phyloP scores from a whole-genome alignment of 2,797 vertebrate species.

The Telmatherina bonti region DNA sequence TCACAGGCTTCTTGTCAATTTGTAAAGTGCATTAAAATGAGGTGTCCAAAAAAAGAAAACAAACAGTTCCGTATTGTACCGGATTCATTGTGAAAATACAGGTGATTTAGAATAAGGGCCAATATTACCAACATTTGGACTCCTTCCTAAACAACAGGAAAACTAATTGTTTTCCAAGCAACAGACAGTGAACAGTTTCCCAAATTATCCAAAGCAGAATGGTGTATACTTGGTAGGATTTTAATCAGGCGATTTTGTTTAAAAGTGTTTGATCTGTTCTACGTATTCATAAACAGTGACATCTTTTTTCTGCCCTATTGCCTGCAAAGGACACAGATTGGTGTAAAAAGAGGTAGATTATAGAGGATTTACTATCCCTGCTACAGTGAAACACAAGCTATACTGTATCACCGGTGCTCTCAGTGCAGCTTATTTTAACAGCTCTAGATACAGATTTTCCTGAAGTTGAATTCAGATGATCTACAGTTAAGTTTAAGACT shows the following conservation, averaged over 20 bases:
- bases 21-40: slow-evolving; percentile 84
- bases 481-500: background rate
- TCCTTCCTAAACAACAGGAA: slow-evolving; percentile 18
- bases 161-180: slow-evolving; percentile 1
- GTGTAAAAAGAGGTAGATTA: slow-evolving; percentile 80
- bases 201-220: slow-evolving; percentile 27
- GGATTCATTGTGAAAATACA: slow-evolving; percentile 41
- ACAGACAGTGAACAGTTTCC: slow-evolving; percentile 23
- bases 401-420: slow-evolving; percentile 16
- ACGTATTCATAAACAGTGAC: slow-evolving; percentile 17
- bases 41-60: slow-evolving; percentile 50
- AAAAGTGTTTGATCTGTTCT: slow-evolving; percentile 24
- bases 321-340: slow-evolving; percentile 78
- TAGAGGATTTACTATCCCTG: slow-evolving; percentile 44
- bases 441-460: slow-evolving; percentile 16
- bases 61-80: slow-evolving; percentile 65
- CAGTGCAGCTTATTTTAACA: slow-evolving; percentile 29
- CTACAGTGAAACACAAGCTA: slow-evolving; percentile 27
- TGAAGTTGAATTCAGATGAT: slow-evolving; percentile 22
- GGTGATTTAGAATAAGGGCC: slow-evolving; percentile 31
- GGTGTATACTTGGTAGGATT: slow-evolving; percentile 26
- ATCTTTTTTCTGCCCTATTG: slow-evolving; percentile 63
- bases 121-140: slow-evolving; percentile 53
- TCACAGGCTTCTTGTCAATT: slow-evolving; percentile 68
- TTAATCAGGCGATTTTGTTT: slow-evolving; percentile 9